Base-by-base conservation (phyloP, 2,113 vertebrate genomes). In the Neomonachus schauinslandi region DNA sequence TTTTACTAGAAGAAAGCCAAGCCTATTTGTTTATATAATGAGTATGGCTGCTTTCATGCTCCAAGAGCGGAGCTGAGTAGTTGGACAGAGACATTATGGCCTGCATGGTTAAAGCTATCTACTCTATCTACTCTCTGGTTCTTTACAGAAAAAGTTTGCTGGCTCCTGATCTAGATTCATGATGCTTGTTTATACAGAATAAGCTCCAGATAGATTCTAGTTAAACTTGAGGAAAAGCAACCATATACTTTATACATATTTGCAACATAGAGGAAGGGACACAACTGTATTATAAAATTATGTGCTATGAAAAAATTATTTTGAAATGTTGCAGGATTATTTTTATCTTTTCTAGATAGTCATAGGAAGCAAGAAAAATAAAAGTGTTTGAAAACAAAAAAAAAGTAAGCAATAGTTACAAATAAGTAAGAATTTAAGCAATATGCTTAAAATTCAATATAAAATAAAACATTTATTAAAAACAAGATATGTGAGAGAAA, bases 301-400 rank as follows among this genome's bases (percentile, higher is more conserved):
- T 3, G 16, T 61, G 21, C 21, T 74, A 4, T 94, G 89, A 83
- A 89, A 89, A 86, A 79, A 85, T 92, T 88, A 83, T 65, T 89
- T 93, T 55, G 51, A 89, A 95, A 82, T 42, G 10, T 89, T 81
- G 12, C 21, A 92, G 28, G 28, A 65, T 93, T 94, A 95, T 72
- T 77, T 87, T 94, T 95, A 88, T 93, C 42, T 97, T 91, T 96
- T 93, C 61, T 96, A 93, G 72, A 16, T n/a, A 85, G 77, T 69
- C 51, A 91, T 2, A 80, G 28, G 67, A 98, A 91, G n/a, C 80
- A 82, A 96, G 69, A 83, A 81, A 94, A 92, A 88, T 95, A 85
- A 89, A 96, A 97, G 71, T 77, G 39, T 84, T 95, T 92, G 95
- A 94, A 83, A 95, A 76, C 46, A 46, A 46, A 46, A 46, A 46